Evolutionary conservation across 2,888 invertebrate species (phyloP).

Genomic region (Scaptomyza cyrtandrae): DNA sequence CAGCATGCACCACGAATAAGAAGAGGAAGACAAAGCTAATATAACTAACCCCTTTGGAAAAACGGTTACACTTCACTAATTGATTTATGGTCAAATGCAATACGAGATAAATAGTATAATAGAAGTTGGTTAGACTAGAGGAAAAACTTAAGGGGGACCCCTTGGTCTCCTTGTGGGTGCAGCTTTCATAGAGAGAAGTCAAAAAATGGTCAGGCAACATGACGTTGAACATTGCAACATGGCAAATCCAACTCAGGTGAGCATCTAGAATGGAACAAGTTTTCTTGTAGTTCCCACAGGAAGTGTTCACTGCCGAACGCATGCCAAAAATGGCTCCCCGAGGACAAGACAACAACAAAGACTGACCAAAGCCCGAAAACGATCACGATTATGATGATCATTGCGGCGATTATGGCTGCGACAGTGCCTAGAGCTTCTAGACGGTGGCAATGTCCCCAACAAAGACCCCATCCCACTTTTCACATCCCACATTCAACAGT

Average conservation of each 20-base stretch:
- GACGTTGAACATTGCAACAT: constrained; percentile 48
- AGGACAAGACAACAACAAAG: constrained; percentile 61
- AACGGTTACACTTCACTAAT: constrained; percentile 69
- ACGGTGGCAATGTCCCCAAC: constrained; percentile 63
- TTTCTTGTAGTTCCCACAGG: constrained; percentile 71
- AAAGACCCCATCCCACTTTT: constrained; percentile 38
- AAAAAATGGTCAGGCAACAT: constrained; percentile 51
- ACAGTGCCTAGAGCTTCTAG: constrained; percentile 36
- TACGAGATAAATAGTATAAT: constrained; percentile 41
- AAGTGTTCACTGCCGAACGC: constrained; percentile 74
- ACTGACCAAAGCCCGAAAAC: constrained; percentile 57
- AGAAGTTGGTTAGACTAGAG: constrained; percentile 28
- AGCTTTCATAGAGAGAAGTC: constrained; percentile 37
- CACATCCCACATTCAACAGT: constrained; percentile 16
- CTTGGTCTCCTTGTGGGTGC: constrained; percentile 55
- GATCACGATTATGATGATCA: constrained; percentile 77
- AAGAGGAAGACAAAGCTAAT: constrained; percentile 5
- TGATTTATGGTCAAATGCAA: constrained; percentile 65
- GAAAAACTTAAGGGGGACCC: background rate
- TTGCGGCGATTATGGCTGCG: constrained; percentile 66
- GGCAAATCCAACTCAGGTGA: constrained; percentile 5
- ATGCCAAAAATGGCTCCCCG: constrained; percentile 75
- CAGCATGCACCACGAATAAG: constrained; percentile 39
- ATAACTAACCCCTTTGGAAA: constrained; percentile 28
- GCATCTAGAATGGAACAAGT: constrained; percentile 54